A percentile compares a stretch with the other conserved stretches of the same genome.
phyloP scores from a whole-genome alignment of 2,888 invertebrate genomes.

The Sipunculus nudus region DNA sequence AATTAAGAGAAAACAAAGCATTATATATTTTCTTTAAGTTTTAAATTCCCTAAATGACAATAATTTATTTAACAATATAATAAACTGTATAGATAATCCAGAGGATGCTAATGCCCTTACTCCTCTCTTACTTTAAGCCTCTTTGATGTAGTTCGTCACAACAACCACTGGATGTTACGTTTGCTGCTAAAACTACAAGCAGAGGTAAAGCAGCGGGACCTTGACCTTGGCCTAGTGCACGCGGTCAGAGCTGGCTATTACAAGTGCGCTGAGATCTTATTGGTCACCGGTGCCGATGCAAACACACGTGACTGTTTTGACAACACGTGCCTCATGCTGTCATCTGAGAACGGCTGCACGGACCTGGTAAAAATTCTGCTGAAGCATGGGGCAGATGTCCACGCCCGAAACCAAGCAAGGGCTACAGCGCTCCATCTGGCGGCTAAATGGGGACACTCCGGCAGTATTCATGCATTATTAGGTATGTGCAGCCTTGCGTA shows the following conservation, averaged over 20 bases:
- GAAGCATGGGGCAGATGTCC: conserved; percentile 17
- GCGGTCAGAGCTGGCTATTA: conserved; percentile 34
- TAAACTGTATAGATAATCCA: no score
- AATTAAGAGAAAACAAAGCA: not conserved
- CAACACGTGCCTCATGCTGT: conserved; percentile 31
- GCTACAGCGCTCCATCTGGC: conserved; percentile 33
- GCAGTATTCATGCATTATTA: no score
- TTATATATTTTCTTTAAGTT: no score
- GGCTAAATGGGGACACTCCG: conserved; percentile 37
- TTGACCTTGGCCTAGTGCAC: conserved; percentile 28
- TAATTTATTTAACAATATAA: no score
- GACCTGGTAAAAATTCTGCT: conserved; percentile 20
- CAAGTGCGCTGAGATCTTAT: conserved; percentile 30
- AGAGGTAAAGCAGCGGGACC: conserved; percentile 25
- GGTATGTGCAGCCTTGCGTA: no score
- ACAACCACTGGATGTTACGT: conserved; percentile 30
- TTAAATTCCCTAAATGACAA: no score
- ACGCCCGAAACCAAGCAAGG: conserved; percentile 3
- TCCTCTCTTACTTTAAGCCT: conserved; percentile 21
- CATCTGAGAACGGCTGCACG: conserved; percentile 25
- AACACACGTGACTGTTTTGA: conserved; percentile 30
- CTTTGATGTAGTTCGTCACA: conserved; percentile 27
- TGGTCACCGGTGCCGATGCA: conserved; percentile 25
- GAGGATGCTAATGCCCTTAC: no score
- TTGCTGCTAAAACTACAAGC: conserved; percentile 27